A percentile compares a stretch with the other conserved stretches of the same genome.
Evolutionary conservation across 2,888 invertebrate genomes (phyloP).

Genomic region (Chymomyza fuscimana): DNA sequence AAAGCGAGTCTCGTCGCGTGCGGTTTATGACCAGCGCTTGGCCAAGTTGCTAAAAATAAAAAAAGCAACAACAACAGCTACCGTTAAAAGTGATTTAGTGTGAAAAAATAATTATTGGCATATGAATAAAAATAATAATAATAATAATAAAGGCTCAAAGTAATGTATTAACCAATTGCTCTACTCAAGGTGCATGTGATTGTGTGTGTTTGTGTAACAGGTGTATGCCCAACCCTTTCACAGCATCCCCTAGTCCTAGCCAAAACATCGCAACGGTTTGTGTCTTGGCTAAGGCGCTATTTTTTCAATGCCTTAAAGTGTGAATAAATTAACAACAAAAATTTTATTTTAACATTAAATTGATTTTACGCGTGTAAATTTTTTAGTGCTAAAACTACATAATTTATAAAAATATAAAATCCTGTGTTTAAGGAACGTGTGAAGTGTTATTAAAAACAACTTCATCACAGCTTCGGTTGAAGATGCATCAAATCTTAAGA

Average conservation of each 20-base stretch:
- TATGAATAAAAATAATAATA: no score
- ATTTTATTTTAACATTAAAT: not conserved
- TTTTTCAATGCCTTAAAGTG: no score
- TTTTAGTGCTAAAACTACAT: not conserved
- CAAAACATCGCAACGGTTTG: not conserved
- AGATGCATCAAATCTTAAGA: not conserved
- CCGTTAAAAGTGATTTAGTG: not conserved
- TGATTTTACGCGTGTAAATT: not conserved
- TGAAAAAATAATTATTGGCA: not conserved
- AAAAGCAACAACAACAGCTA: not conserved
- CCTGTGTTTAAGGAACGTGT: no score
- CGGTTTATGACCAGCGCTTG: not conserved
- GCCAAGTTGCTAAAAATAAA: not conserved
- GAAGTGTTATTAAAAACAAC: not conserved
- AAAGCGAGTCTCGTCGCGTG: not conserved
- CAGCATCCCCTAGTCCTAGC: not conserved
- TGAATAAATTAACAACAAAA: not conserved
- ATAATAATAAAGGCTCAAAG: not conserved
- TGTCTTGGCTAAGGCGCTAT: not conserved
- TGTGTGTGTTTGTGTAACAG: not conserved
- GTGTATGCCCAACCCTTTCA: not conserved
- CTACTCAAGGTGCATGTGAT: not conserved
- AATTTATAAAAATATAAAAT: no score
- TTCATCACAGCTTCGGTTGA: not conserved
- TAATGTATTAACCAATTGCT: not conserved